Evolutionary conservation across 2,888 invertebrate genomes (phyloP), one percentile per base, ranked within the genome.

Genomic region (Ormia ochracea): DNA sequence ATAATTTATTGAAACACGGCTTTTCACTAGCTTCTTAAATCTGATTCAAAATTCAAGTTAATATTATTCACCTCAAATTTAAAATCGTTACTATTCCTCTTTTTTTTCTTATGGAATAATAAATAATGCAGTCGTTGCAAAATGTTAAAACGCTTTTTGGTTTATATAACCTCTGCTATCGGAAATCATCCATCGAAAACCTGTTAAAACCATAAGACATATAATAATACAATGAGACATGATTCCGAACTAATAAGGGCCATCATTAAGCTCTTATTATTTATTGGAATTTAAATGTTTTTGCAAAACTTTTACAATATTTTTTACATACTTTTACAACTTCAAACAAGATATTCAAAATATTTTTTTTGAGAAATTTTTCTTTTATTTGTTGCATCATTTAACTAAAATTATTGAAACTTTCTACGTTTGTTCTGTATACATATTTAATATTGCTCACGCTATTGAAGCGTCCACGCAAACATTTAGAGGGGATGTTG

Each of bases 231-330:
- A 56, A 21, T 17, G 17, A 41, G 43, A 68, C 58, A 66, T 21
- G 50, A 59, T 52, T 43, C 17, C 31, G 2, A 5, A 28, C 10
- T 4, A 17, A 43, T 21, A 12, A n/a, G 56, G 61, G 56, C 56
- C 41, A 50, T 56, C 61, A 73, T 66, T 61, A 78, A 58, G 69
- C 19, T 59, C 52, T 50, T 58, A 74, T 79, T 74, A 65, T 65
- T 74, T 59, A 70, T 50, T 50, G 36, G 52, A 58, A 52, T 45
- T 28, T 52, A 74, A 70, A 74, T 79, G 38, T 52, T 50, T 79
- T 58, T 17, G 7, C 28, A 65, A 63, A 79, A 79, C 65, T 79
- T 79, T 79, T 43, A 50, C 52, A 79, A 74, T 79, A 74, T 65
- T 66, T 74, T 68, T 78, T 50, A 56, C 19, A 74, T 58, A 56